Conservation (phyloP, 1,140 invertebrate genomes). For the Chymomyza costata region DNA sequence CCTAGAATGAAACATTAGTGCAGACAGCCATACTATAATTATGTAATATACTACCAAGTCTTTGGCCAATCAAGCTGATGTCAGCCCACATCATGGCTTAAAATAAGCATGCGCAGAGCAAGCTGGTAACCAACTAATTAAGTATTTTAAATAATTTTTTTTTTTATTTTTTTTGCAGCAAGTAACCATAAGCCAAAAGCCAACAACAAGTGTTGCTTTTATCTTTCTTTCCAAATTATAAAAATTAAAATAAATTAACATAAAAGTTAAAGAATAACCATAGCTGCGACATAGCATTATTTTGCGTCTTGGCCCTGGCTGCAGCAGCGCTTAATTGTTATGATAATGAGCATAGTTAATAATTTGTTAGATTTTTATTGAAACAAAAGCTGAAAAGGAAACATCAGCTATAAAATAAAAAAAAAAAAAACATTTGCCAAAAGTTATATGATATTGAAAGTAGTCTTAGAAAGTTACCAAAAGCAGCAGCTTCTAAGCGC, state of each 20-base stretch:
- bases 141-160: conserved; percentile 50
- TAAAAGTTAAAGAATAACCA: conserved; percentile 50
- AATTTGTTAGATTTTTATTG: conserved; percentile 26
- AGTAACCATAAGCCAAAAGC: no score
- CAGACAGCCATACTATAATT: conserved; percentile 36
- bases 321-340: conserved; percentile 58
- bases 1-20: background rate
- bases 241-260: conserved; percentile 67
- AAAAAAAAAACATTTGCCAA: conserved; percentile 3
- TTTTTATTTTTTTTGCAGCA: conserved; percentile 23
- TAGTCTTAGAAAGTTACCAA: conserved; percentile 35
- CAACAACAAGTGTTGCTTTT: conserved; percentile 36
- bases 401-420: conserved; percentile 10
- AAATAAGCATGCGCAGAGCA: conserved; percentile 62
- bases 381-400: conserved; percentile 20
- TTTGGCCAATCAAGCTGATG: conserved; percentile 43
- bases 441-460: conserved; percentile 37
- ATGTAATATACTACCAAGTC: conserved; percentile 44
- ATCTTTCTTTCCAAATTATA: conserved; percentile 31
- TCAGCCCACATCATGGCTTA: conserved; percentile 65
- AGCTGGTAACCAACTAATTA: conserved; percentile 47
- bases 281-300: no score
- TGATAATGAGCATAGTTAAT: conserved; percentile 25
- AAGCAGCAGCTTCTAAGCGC: no score
- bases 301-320: conserved; percentile 25